Evolutionary conservation across 2,113 vertebrate species (phyloP).

Genomic region (Sinocyclocheilus anshuiensis): DNA sequence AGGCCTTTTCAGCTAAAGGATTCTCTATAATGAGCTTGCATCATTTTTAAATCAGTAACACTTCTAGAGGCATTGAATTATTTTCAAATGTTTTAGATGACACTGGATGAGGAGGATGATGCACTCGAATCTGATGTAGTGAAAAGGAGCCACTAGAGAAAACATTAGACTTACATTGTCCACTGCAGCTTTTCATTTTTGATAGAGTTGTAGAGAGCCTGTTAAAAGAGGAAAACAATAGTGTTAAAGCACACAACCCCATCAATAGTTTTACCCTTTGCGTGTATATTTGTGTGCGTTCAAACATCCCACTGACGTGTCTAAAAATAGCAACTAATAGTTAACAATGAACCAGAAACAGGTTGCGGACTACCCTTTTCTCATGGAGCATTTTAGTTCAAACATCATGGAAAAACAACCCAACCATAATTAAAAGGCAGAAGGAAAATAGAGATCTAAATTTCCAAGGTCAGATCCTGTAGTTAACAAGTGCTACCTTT

Average conservation of each 20-base stretch:
- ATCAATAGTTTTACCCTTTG: background rate
- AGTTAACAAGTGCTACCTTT: slow-evolving; percentile 58
- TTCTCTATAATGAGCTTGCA: background rate
- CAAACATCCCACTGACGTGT: slow-evolving; percentile 5
- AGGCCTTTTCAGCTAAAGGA: background rate
- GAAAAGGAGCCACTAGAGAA: slow-evolving; percentile 8
- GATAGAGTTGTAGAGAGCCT: slow-evolving; percentile 95
- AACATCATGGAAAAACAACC: background rate
- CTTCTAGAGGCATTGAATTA: slow-evolving; percentile 3
- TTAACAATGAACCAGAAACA: slow-evolving; percentile 5
- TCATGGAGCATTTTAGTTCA: too few relatives aligned
- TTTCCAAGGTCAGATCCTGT: background rate
- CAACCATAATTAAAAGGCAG: background rate
- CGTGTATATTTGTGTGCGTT: background rate
- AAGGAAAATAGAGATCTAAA: background rate
- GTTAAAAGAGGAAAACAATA: slow-evolving; percentile 59
- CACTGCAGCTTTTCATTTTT: slow-evolving; percentile 98
- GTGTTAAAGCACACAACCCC: background rate
- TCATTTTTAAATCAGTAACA: slow-evolving; percentile 8
- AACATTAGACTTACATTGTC: slow-evolving; percentile 89
- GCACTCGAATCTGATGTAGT: background rate
- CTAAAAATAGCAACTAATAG: slow-evolving; percentile 13
- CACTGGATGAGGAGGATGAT: background rate
- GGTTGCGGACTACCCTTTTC: background rate
- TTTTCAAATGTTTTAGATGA: slow-evolving; percentile 2